Percentiles rank a stretch among this genome's conserved stretches.
These are phyloP conservation scores for Microcebus tavaratra DNA, from an alignment of 2,113 vertebrate genomes.

Conservation along the genomic window DNA sequence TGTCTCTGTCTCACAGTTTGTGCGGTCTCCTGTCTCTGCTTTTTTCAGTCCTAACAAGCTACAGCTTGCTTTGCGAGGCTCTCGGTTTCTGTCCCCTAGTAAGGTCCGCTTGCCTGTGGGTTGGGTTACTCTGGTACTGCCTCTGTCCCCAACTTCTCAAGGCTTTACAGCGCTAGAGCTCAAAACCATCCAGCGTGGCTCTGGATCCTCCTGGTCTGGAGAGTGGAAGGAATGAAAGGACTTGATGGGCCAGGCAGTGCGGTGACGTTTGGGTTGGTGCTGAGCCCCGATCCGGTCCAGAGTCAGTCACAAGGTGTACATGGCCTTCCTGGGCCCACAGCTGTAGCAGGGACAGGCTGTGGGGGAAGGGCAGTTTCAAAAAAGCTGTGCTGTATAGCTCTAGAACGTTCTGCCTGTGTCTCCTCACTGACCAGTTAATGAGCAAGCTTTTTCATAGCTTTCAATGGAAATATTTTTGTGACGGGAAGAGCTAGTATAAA, in stretches of 20 bases:
- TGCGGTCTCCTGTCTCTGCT: not conserved
- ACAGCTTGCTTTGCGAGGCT: too few species aligned
- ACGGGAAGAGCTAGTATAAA: not conserved
- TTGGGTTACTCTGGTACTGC: not conserved
- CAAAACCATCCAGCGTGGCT: rapidly evolving
- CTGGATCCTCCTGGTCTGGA: not conserved
- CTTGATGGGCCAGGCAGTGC: rapidly evolving
- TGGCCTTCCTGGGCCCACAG: not conserved
- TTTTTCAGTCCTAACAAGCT: too few species aligned
- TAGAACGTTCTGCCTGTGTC: not conserved
- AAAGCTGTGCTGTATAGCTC: not conserved
- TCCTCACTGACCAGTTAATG: not conserved
- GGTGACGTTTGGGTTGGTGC: not conserved
- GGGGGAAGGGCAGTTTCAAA: not conserved
- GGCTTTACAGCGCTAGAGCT: not conserved
- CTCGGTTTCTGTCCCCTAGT: not conserved
- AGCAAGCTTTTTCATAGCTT: not conserved
- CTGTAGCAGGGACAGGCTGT: too few species aligned
- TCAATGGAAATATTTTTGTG: not conserved
- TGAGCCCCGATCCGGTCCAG: rapidly evolving
- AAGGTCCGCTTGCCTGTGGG: not conserved
- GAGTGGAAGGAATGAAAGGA: not conserved
- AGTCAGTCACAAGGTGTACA: rapidly evolving
- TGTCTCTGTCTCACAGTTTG: not conserved
- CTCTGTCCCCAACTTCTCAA: not conserved